A percentile compares a stretch with the other conserved stretches of the same genome.
phyloP scores from a whole-genome alignment of 2,113 vertebrate species.

The Rhineura floridana region DNA sequence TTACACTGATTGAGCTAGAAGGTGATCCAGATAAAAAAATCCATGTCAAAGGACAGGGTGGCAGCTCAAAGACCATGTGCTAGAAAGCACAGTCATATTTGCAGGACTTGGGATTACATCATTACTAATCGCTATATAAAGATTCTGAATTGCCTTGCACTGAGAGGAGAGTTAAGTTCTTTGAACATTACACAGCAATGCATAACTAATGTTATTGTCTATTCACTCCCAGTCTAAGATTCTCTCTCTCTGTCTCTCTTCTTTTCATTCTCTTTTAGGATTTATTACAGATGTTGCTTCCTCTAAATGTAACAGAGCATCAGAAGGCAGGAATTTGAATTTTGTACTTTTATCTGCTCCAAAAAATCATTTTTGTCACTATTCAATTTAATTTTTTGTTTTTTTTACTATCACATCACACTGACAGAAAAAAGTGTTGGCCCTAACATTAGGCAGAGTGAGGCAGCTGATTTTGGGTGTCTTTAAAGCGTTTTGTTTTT shows the following conservation, averaged over 20 bases:
- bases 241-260: neutral
- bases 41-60: accelerated
- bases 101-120: constrained; percentile 10
- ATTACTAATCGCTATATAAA: neutral
- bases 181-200: neutral
- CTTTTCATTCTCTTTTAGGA: neutral
- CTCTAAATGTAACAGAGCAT: neutral
- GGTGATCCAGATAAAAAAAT: constrained; percentile 12
- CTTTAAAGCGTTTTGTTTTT: too few relatives aligned
- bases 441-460: too few relatives aligned
- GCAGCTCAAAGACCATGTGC: neutral
- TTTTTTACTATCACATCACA: neutral
- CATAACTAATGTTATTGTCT: neutral
- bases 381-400: neutral
- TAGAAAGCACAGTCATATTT: neutral
- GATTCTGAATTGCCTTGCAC: constrained; percentile 8
- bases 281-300: neutral
- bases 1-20: constrained; percentile 8
- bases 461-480: too few relatives aligned
- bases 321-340: neutral
- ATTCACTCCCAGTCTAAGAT: constrained; percentile 7
- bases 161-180: neutral
- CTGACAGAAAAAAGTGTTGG: neutral
- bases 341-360: neutral
- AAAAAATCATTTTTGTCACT: neutral